phyloP scores from a whole-genome alignment of 2,113 vertebrate genomes.

The Silurus asotus region DNA sequence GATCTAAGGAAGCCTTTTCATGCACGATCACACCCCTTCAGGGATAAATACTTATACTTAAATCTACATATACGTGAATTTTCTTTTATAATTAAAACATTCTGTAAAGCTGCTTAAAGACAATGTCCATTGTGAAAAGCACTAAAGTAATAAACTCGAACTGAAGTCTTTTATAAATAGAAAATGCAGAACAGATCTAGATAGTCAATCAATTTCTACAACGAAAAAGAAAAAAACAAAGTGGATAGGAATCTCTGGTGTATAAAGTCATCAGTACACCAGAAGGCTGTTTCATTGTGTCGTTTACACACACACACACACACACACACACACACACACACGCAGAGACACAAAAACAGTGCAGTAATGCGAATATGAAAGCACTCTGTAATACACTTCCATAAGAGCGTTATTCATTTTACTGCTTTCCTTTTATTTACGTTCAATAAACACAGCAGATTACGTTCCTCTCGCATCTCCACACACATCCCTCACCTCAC shows the following conservation, averaged over 20 bases:
- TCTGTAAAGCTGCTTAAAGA: too few relatives aligned
- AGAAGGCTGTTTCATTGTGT: neutral
- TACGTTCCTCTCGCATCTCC: neutral
- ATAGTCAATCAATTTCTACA: too few relatives aligned
- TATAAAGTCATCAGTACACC: neutral
- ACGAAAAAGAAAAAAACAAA: neutral
- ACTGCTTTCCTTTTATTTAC: neutral
- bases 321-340: neutral
- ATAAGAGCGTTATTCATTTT: neutral
- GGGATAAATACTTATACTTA: too few relatives aligned
- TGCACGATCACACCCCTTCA: too few relatives aligned
- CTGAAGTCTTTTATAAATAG: too few relatives aligned
- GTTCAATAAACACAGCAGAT: constrained; percentile 7
- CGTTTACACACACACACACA: neutral
- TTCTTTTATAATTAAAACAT: too few relatives aligned
- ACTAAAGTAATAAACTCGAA: too few relatives aligned
- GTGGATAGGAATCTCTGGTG: neutral
- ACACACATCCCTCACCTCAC: neutral
- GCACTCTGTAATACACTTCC: neutral
- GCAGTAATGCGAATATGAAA: neutral
- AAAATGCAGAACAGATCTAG: too few relatives aligned
- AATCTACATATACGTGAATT: too few relatives aligned
- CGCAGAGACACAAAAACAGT: neutral
- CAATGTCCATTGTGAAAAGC: too few relatives aligned
- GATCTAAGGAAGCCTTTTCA: too few relatives aligned